These are phyloP conservation scores for Sabellastarte sp. DNA, from an alignment of 2,888 invertebrate species.

Conservation along the genomic window DNA sequence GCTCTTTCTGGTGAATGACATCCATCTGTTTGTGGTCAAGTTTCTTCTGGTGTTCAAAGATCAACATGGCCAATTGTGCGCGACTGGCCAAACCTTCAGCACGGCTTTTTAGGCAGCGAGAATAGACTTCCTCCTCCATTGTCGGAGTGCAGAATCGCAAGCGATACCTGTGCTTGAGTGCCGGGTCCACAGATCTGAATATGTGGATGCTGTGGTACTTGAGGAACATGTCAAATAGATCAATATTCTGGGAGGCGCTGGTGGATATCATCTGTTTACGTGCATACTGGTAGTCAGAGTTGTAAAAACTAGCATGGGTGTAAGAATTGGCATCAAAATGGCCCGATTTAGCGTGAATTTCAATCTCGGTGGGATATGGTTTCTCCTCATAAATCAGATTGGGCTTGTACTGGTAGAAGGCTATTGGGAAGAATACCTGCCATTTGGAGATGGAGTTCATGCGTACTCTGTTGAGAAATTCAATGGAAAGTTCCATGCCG, in stretches of 20 bases:
- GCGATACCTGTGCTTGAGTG: constrained; percentile 66
- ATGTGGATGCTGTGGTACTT: constrained; percentile 66
- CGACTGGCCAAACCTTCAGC: constrained; percentile 47
- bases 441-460: constrained; percentile 89
- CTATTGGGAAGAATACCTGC: constrained; percentile 89
- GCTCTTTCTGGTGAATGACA: constrained; percentile 20
- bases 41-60: constrained; percentile 47
- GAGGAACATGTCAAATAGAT: constrained; percentile 72
- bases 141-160: constrained; percentile 43
- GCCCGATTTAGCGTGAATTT: constrained; percentile 63
- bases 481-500: constrained; percentile 47
- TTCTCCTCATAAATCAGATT: constrained; percentile 55
- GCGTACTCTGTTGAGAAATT: constrained; percentile 84
- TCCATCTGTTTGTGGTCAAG: constrained; percentile 23
- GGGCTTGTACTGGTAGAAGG: constrained; percentile 85
- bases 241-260: constrained; percentile 28
- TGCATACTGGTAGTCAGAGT: constrained; percentile 71
- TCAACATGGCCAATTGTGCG: constrained; percentile 50
- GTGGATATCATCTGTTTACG: constrained; percentile 65
- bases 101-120: constrained; percentile 41
- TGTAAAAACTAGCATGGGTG: constrained; percentile 78
- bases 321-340: constrained; percentile 76
- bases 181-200: constrained; percentile 79
- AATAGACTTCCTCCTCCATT: constrained; percentile 30
- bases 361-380: constrained; percentile 48